Evolutionary conservation across 2,888 invertebrate genomes (phyloP), one percentile per base, ranked within the genome.

Genomic region (Scaptomyza parva): DNA sequence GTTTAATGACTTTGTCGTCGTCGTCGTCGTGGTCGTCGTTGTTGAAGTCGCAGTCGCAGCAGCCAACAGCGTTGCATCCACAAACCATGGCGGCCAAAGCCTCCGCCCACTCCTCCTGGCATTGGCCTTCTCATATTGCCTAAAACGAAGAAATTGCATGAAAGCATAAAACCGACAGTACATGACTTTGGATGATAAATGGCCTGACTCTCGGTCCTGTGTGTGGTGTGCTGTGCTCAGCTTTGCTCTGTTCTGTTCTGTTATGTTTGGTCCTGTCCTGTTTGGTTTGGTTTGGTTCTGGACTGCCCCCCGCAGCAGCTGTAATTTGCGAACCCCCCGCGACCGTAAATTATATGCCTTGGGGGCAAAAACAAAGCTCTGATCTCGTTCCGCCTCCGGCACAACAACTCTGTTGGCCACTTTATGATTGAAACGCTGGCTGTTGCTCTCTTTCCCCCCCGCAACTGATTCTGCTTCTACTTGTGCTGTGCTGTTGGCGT

Each of bases 101-200:
- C 20, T 14, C 43, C 30, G 9, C 7, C 18, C 40, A 20, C 22
- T 4, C 8, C 37, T 37, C n/a, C 20, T 45, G 41, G 35, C 72
- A 58, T 48, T 66, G 67, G 78, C 57, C 59, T 64, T 70, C 78
- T 87, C 87, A 60, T 85, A 70, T 87, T 87, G 82, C 87, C 83
- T 84, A 81, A 65, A 86, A 76, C 71, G 71, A 76, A 86, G 85
- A 84, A 88, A 83, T 85, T 83, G 78, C 76, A 78, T 78, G 76
- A 78, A 88, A 77, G 85, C 79, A 88, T 89, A 85, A 86, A 86
- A 88, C 76, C 76, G 85, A 86, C 86, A 84, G 77, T 70, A 81
- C 86, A 83, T 83, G 89, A 83, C 78, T 89, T 86, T 78, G 71
- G 77, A 79, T 86, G 86, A 89, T 88, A 87, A 90, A 89, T 88